Base-by-base conservation (phyloP, 2,113 vertebrate species). In the Sebastes fasciatus region DNA sequence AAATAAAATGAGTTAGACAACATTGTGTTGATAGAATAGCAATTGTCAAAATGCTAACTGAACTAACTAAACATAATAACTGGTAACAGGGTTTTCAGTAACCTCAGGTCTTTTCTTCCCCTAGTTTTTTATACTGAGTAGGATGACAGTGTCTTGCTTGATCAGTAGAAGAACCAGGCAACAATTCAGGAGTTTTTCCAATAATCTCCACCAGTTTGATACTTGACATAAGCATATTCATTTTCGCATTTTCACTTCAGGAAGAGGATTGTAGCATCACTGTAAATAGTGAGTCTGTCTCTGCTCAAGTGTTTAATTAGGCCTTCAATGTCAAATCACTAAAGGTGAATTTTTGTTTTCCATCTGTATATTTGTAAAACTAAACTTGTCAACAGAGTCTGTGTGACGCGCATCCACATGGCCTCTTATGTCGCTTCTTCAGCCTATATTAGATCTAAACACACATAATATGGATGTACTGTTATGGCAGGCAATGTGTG, bases 401-500 rank as follows among this genome's bases (percentile, higher is more conserved):
- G 8, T 45, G 54, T 88, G 60, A 80, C 12, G 0, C 54, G 48
- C 34, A 65, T 81, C 64, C 70, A 66, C 51, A 72, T 74, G 58
- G 68, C 51, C 43, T 75, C 12, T n/a, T 49, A 48, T 83, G 67
- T 55, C 26, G 85, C 43, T 51, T 90, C 62, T 79, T 83, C 51
- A 26, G 80, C 60, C 74, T 91, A 91, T 82, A 89, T 93, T 91
- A 91, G 87, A 94, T 88, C 83, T 77, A 91, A 89, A 91, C 89
- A 90, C 89, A 93, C 70, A 88, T 81, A 84, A 86, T 88, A 83
- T 91, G 89, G 90, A 93, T 89, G 83, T 81, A 81, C 80, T 80
- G 87, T 90, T 84, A 79, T 91, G 91, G 91, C 88, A 91, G 89
- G 88, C 89, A 80, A 91, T 81, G 86, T 94, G 93, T 93, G 95